Base-by-base conservation (phyloP, 2,888 invertebrate genomes). In the Oscheius myriophilus region DNA sequence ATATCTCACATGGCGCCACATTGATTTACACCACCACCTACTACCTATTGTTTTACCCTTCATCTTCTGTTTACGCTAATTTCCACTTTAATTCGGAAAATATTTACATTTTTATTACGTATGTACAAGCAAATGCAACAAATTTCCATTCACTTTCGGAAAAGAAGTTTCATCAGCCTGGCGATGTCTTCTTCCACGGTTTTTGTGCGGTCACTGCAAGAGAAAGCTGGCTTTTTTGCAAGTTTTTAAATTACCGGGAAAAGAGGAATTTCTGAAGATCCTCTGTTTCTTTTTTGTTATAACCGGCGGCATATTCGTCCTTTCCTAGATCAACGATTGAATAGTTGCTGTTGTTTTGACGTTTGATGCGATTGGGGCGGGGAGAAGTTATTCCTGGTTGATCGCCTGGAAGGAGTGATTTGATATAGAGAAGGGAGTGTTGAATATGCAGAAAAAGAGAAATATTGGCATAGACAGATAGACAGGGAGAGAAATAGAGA, bases 271-370 rank as follows among this genome's bases (percentile, higher is more conserved):
- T 55, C 26, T 65, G 64, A 16, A 65, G 39, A 25, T 65, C 45
- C 43, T 65, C 55, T 12, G 46, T 43, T 23, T 65, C 64, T 23
- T 65, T 65, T 53, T n/a, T 45, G 45, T 65, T 26, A 18, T 52
- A 63, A 18, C 23, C 51, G 21, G 39, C 63, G 21, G 63, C 51
- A 25, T 53, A 55, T 25, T 55, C 42, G 12, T 23, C 21, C n/a
- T 53, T 42, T 53, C 61, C n/a, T 21, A 65, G 41, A n/a, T 65
- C 64, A 26, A 45, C 53, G n/a, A 65, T 65, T 21, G 64, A 39
- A 25, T 54, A 65, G n/a, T 65, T 55, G 42, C 64, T 65, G 53
- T 65, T 65, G 53, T 65, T 61, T 21, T 61, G 61, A 16, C 61
- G 46, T 14, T 53, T 39, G 1, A 55, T 54, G 41, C 54, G 53